These are phyloP conservation scores for Hirtodrosophila confusa DNA, from an alignment of 2,888 invertebrate genomes.

Conservation along the genomic window DNA sequence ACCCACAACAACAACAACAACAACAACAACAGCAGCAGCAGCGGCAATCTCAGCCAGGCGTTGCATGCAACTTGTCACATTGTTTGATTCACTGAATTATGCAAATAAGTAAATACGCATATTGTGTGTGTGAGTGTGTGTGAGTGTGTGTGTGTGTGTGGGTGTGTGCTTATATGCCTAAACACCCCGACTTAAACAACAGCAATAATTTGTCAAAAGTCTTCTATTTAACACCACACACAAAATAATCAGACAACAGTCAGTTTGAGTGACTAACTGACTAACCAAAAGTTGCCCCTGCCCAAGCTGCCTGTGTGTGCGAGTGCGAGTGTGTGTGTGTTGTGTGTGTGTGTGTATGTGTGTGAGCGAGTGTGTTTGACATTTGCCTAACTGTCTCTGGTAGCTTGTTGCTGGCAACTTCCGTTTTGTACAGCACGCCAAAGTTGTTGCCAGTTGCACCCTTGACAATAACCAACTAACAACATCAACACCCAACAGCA, in stretches of 20 bases:
- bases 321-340: slow-evolving; percentile 10
- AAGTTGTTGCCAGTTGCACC: slow-evolving; percentile 64
- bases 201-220: slow-evolving; percentile 28
- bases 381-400: slow-evolving; percentile 46
- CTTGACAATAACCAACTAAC: slow-evolving; percentile 55
- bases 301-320: slow-evolving; percentile 9
- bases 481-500: slow-evolving; percentile 10
- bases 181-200: slow-evolving; percentile 28
- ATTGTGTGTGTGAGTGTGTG: not conserved
- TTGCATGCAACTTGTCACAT: slow-evolving; percentile 77
- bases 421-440: slow-evolving; percentile 55
- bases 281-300: slow-evolving; percentile 44
- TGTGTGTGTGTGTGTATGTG: slow-evolving; percentile 24
- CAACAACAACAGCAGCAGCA: slow-evolving; percentile 12
- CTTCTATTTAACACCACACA: slow-evolving; percentile 38
- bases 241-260: slow-evolving; percentile 53
- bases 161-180: slow-evolving; percentile 22
- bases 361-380: slow-evolving; percentile 40
- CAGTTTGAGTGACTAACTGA: slow-evolving; percentile 50
- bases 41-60: slow-evolving; percentile 62
- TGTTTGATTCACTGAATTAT: slow-evolving; percentile 75
- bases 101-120: slow-evolving; percentile 61
- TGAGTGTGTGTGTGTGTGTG: slow-evolving; percentile 3
- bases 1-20: slow-evolving; percentile 14
- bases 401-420: slow-evolving; percentile 53